Evolutionary conservation across 1,140 invertebrate species (phyloP), one percentile per base, ranked within the genome.

Genomic region (Pachyrhynchus sulphureomaculatus): DNA sequence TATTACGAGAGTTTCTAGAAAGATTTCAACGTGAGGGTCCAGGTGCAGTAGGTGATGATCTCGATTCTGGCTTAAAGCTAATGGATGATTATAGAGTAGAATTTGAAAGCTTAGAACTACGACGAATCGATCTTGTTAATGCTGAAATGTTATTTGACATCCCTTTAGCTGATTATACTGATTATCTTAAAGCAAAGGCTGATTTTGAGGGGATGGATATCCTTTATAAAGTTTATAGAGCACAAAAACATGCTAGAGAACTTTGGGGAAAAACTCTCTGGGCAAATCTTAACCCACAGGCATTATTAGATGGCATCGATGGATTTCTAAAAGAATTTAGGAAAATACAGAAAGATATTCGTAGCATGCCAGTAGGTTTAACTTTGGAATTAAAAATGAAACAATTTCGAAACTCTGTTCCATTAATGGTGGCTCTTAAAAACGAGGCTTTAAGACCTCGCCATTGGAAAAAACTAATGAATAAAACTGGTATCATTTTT

Each of bases 391-490:
- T 83, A 2, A 88, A 87, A 67, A 92, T 96, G 91, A 92, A 89
- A 67, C 87, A 90, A 66, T 96, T 96, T 76, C 91, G 91, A 73
- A 86, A 86, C 66, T 87, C 91, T 0, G 85, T 96, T 4, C 92
- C 93, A 0, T 74, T 96, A 15, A 94, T 95, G 84, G 87, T 93
- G 9, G 91, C 93, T 45, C 74, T 96, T 23, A 95, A 95, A 75
- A 90, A 95, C 75, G 92, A 96, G 69, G 91, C 93, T 0, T 84
- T 96, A 73, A 76, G 92, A 26, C 89, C 92, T 56, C 81, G 92
- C 26, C 93, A 96, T 78, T 96, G 93, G 93, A 84, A 86, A 57
- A 84, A 91, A 64, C 75, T 96, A 20, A 95, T 95, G 92, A 76
- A 82, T 5, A 92, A 91, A 75, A 96, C 93, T 34, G 89, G 90